Conservation (phyloP, 1,140 invertebrate genomes). For the Drosophila bipectinata region DNA sequence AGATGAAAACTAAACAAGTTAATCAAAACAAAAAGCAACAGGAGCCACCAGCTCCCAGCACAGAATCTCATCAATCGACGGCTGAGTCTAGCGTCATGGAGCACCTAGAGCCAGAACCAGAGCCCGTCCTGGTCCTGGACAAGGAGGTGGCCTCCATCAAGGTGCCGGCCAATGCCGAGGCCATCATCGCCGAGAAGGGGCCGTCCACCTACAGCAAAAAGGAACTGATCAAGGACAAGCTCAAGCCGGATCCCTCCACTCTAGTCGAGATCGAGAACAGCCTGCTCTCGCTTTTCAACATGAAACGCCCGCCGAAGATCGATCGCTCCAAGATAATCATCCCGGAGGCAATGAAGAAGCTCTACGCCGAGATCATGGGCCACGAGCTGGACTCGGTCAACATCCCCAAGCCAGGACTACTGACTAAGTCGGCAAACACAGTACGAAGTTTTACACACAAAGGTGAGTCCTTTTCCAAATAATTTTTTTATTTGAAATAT, state of each 20-base stretch:
- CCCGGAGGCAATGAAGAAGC: conserved; percentile 91
- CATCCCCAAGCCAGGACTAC: conserved; percentile 88
- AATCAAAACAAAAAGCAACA: conserved; percentile 46
- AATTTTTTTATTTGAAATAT: too few species aligned
- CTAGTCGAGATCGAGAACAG: conserved; percentile 87
- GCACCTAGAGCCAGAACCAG: conserved; percentile 3
- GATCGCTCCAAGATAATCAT: conserved; percentile 86
- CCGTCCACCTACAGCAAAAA: conserved; percentile 79
- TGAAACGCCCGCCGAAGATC: conserved; percentile 86
- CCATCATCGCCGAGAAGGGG: conserved; percentile 66
- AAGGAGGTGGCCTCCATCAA: conserved; percentile 55
- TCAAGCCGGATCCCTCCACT: conserved; percentile 82
- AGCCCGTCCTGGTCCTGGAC: conserved; percentile 28
- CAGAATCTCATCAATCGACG: conserved; percentile 43
- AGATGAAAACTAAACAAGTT: conserved; percentile 54
- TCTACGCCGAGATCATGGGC: conserved; percentile 89
- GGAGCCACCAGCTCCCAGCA: conserved; percentile 22
- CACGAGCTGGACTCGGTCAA: conserved; percentile 86
- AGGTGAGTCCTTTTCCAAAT: conserved; percentile 85
- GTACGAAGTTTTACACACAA: conserved; percentile 93
- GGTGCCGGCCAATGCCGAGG: conserved; percentile 55
- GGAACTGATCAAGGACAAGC: conserved; percentile 73
- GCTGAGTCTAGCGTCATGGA: conserved; percentile 46
- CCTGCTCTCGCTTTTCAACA: conserved; percentile 90
- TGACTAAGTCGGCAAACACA: conserved; percentile 91